Evolutionary conservation across 2,797 vertebrate genomes (phyloP), one percentile per base, ranked within the genome.

Genomic region (Molossus alvarezi): DNA sequence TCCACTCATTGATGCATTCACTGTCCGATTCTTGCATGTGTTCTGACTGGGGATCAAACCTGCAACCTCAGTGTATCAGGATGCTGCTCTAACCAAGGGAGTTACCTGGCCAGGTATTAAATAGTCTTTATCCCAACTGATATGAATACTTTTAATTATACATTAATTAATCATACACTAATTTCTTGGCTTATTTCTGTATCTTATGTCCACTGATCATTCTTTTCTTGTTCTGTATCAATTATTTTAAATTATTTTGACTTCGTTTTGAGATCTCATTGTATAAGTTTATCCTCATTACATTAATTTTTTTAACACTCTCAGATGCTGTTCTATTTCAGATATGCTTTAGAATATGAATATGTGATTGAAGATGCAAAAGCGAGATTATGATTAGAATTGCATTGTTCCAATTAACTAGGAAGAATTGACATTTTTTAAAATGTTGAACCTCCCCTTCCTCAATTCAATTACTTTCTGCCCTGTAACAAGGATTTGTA

Each of bases 311-410:
- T 82, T 94, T 72, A 71, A 82, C 60, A 94, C 29, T 60, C 41
- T 94, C 71, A 89, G 15, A 60, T 48, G 45, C 8, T 79, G 55
- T 82, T 91, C n/a, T 86, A 53, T 86, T 93, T 67, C 37, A 89
- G 69, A 60, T 48, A 81, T 80, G 13, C 20, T 55, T 85, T 65
- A 91, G 41, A 95, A 82, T 60, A 62, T 67, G 57, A 82, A 90
- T 37, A 90, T 20, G 58, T 48, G 7, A 51, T 25, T 67, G 29
- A 82, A 81, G 23, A 62, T 53, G 23, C 6, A 88, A 62, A 65
- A 88, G 48, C 73, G 33, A 96, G 10, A 79, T 81, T 33, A 71
- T 65, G 73, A 51, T 57, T 72, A 7, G 27, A 89, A 69, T 62
- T 87, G 21, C 2, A 37, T 15, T 86, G 48, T 72, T 79, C 33